These are phyloP conservation scores for Trichopria drosophilae DNA, from an alignment of 2,888 invertebrate genomes.

Conservation along the genomic window DNA sequence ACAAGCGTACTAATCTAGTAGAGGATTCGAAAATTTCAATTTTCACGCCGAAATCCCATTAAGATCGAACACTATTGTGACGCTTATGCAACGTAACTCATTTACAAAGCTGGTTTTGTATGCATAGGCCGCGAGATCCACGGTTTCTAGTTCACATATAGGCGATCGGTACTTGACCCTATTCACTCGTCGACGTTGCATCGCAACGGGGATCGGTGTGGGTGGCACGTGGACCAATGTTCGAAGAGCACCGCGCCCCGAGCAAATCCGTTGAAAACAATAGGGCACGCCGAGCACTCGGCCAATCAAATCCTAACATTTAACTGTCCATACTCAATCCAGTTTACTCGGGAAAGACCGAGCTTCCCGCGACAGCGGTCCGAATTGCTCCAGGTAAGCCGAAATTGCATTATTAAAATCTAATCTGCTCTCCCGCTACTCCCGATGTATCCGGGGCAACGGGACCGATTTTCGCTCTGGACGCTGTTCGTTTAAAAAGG, in stretches of 20 bases:
- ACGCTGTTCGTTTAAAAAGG: too few species aligned
- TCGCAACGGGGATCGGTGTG: too few species aligned
- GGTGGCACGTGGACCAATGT: too few species aligned
- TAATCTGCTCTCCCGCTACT: constrained; percentile 49
- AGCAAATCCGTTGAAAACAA: constrained; percentile 27
- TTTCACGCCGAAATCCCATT: constrained; percentile 13
- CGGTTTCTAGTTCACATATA: too few species aligned
- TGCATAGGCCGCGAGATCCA: not conserved
- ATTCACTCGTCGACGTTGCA: too few species aligned
- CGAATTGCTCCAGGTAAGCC: constrained; percentile 40
- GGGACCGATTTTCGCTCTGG: too few species aligned
- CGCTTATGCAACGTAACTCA: constrained; percentile 8
- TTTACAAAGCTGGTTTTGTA: constrained; percentile 7
- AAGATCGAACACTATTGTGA: not conserved
- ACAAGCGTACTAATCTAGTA: not conserved
- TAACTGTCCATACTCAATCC: constrained; percentile 41
- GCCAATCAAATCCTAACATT: constrained; percentile 52
- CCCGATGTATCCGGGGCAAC: too few species aligned
- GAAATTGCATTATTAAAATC: constrained; percentile 56
- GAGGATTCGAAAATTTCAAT: constrained; percentile 6
- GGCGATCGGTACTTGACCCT: too few species aligned
- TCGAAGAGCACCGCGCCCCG: constrained; percentile 24
- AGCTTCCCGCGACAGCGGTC: constrained; percentile 32
- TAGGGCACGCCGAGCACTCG: constrained; percentile 22
- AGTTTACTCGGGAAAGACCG: constrained; percentile 33